Conservation (phyloP, 1,140 invertebrate species). For the Lamellibrachia luymesi region DNA sequence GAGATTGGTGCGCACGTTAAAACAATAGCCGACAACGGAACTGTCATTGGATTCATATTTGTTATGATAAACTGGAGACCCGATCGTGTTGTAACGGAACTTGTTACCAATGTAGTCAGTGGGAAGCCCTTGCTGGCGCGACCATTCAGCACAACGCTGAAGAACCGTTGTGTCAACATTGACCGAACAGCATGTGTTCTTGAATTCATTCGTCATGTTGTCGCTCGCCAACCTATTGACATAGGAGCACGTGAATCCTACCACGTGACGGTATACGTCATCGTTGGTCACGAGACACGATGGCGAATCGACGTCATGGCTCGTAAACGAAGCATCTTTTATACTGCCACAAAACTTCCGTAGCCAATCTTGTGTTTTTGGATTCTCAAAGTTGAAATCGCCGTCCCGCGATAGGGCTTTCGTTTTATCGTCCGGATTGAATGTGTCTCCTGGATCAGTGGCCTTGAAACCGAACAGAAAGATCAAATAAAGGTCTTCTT, state of each 20-base stretch:
- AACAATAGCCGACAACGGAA: conserved; percentile 72
- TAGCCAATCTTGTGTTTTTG: conserved; percentile 22
- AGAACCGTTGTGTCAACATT: background rate
- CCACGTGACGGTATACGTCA: conserved; percentile 58
- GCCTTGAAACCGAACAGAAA: conserved; percentile 89
- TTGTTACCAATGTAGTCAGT: background rate
- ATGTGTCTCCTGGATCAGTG: conserved; percentile 79
- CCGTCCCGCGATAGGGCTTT: conserved; percentile 54
- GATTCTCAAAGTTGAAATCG: conserved; percentile 24
- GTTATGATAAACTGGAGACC: conserved; percentile 78
- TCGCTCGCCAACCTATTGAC: background rate
- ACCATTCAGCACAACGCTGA: background rate
- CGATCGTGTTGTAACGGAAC: conserved; percentile 61
- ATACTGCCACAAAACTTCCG: conserved; percentile 23
- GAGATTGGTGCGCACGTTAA: conserved; percentile 85
- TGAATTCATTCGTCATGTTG: background rate
- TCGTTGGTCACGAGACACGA: conserved; percentile 56
- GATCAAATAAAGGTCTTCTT: conserved; percentile 71
- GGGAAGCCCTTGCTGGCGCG: background rate
- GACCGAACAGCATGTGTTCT: conserved; percentile 43
- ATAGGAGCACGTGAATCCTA: background rate
- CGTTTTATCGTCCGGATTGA: conserved; percentile 78
- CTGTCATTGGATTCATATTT: conserved; percentile 13
- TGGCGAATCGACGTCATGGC: background rate
- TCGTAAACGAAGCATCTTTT: conserved; percentile 2